Percentiles rank a stretch among this genome's conserved stretches.
Evolutionary conservation across 2,113 vertebrate genomes (phyloP).

Genomic region (Oncorhynchus clarkii): DNA sequence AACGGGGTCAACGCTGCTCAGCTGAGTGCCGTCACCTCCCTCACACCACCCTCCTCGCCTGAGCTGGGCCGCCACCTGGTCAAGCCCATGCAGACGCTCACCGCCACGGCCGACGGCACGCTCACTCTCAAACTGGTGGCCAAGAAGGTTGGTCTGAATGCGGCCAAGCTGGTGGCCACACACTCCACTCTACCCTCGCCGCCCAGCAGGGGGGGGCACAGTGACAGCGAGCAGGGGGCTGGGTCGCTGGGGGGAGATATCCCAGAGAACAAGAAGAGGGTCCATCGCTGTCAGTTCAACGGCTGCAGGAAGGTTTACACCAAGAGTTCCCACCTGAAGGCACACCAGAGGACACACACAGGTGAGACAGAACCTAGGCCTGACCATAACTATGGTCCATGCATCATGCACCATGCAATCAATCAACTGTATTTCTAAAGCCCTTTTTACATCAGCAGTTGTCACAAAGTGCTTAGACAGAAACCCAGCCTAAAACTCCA

Average conservation of each 20-base stretch:
- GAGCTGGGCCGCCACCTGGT: slow-evolving; percentile 94
- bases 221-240: slow-evolving; percentile 68
- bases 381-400: too few relatives aligned
- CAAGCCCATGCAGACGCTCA: slow-evolving; percentile 89
- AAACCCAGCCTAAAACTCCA: too few relatives aligned
- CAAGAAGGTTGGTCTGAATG: slow-evolving; percentile 87
- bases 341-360: slow-evolving; percentile 99
- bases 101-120: slow-evolving; percentile 83
- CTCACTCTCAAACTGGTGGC: slow-evolving; percentile 92
- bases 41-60: slow-evolving; percentile 94
- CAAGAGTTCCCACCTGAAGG: slow-evolving; percentile 98
- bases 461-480: too few relatives aligned
- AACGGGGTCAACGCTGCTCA: slow-evolving; percentile 88
- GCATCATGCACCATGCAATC: too few relatives aligned
- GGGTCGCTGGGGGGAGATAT: slow-evolving; percentile 79
- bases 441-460: too few relatives aligned
- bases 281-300: slow-evolving; percentile 97
- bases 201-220: slow-evolving; percentile 72
- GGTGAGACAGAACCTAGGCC: slow-evolving; percentile 68
- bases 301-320: slow-evolving; percentile 99
- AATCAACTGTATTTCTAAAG: too few relatives aligned
- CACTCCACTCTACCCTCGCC: slow-evolving; percentile 77
- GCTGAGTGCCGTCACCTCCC: slow-evolving; percentile 93
- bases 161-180: slow-evolving; percentile 81
- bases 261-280: slow-evolving; percentile 96